Conservation (phyloP, 2,113 vertebrate species). For the Myotis davidii region DNA sequence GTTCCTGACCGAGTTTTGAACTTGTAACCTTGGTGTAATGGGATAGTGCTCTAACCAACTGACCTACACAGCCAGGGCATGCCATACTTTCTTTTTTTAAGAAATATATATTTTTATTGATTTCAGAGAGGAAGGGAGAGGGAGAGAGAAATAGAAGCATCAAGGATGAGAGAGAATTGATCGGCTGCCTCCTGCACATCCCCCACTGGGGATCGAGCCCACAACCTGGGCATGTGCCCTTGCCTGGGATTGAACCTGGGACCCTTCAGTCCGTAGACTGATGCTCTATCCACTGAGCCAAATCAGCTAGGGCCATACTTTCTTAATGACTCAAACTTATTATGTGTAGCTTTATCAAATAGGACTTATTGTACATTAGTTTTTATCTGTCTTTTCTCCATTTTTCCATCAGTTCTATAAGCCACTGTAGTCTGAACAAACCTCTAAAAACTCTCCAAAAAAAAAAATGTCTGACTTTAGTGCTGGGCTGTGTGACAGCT, state of each 20-base stretch:
- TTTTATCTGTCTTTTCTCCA: conserved; percentile 38
- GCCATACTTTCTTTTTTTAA: conserved; percentile 1
- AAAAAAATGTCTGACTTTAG: conserved; percentile 53
- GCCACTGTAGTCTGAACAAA: neutral
- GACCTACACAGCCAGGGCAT: neutral
- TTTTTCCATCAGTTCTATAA: neutral
- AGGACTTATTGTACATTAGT: neutral
- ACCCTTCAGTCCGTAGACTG: no score
- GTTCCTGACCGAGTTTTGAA: neutral
- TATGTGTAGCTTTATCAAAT: neutral
- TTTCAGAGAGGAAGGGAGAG: no score
- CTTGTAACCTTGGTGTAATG: neutral
- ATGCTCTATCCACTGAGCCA: no score
- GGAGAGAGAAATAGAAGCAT: no score
- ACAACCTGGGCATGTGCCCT: no score
- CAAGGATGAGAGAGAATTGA: no score
- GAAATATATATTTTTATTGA: no score
- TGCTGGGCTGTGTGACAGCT: neutral
- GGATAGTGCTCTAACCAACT: neutral
- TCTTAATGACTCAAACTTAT: conserved; percentile 20
- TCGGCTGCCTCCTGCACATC: no score
- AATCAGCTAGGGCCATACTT: neutral
- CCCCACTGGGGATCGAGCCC: no score
- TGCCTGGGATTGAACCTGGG: no score
- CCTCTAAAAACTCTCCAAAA: neutral